A percentile compares a stretch with the other conserved stretches of the same genome.
Evolutionary conservation across 1,140 invertebrate species (phyloP).

Genomic region (Calliphora vicina): DNA sequence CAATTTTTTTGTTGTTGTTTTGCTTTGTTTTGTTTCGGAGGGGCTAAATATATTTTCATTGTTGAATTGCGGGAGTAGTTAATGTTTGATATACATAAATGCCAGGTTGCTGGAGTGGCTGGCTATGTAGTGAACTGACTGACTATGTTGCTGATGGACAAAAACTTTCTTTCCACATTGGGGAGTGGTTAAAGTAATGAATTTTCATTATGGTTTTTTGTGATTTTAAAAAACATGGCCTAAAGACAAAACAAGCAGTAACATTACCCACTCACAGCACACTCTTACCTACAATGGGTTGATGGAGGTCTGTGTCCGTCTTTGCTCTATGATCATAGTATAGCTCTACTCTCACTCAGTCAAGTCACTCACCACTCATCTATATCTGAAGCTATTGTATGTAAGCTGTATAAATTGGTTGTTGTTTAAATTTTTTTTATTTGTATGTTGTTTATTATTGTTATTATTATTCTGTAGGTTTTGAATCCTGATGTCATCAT

Average conservation of each 20-base stretch:
- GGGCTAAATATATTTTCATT: not conserved
- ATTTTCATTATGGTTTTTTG: slow-evolving; percentile 7
- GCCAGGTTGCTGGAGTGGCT: not conserved
- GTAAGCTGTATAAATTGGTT: not conserved
- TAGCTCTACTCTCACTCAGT: no score
- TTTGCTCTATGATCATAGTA: not conserved
- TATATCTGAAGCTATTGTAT: not conserved
- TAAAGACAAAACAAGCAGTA: slow-evolving; percentile 9
- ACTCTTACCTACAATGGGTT: not conserved
- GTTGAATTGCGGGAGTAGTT: not conserved
- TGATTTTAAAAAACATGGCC: not conserved
- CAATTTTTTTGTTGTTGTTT: not conserved
- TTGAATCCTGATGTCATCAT: not conserved
- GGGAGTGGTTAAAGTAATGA: slow-evolving; percentile 15
- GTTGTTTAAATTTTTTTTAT: not conserved
- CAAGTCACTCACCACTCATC: not conserved
- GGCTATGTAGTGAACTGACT: not conserved
- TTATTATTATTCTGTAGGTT: not conserved
- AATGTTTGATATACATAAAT: not conserved
- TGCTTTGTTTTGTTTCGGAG: no score
- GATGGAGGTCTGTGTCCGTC: not conserved
- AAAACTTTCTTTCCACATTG: slow-evolving; percentile 4
- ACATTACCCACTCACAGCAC: not conserved
- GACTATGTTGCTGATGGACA: not conserved
- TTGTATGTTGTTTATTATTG: not conserved